Percentiles rank a stretch among this genome's conserved stretches.
Conservation (phyloP, 2,888 invertebrate species). For the Maniola hyperantus region DNA sequence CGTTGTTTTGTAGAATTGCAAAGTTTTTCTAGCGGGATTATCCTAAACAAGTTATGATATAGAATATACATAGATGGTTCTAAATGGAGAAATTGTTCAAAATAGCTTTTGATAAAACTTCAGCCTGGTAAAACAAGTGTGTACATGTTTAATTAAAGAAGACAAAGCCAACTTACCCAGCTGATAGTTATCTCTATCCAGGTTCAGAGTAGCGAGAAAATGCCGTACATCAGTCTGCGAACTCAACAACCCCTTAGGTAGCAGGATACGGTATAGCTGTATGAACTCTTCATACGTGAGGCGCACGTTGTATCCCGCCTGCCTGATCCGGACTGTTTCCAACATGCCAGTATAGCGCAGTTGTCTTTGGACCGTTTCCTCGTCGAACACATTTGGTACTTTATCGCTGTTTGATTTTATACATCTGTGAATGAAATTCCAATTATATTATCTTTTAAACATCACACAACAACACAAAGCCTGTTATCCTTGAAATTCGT, state of each 20-base stretch:
- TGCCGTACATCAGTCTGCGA: conserved; percentile 93
- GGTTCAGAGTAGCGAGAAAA: conserved; percentile 91
- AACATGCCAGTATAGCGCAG: conserved; percentile 98
- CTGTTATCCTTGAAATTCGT: too few relatives aligned
- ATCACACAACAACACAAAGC: too few relatives aligned
- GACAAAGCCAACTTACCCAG: conserved; percentile 77
- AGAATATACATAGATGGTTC: too few relatives aligned
- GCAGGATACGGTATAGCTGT: conserved; percentile 93
- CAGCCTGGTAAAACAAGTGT: too few relatives aligned
- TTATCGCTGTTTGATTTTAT: conserved; percentile 98
- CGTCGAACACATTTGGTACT: conserved; percentile 95
- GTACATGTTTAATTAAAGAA: background rate
- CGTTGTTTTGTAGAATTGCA: too few relatives aligned
- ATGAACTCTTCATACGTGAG: conserved; percentile 97
- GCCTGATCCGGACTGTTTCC: conserved; percentile 96
- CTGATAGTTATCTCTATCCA: conserved; percentile 96
- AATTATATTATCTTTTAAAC: background rate
- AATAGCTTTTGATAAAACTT: too few relatives aligned
- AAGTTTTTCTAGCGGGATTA: too few relatives aligned
- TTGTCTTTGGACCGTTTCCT: conserved; percentile 93
- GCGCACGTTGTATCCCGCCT: conserved; percentile 97
- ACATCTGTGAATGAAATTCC: conserved; percentile 84
- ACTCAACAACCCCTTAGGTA: conserved; percentile 93
- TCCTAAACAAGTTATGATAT: too few relatives aligned
- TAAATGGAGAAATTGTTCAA: too few relatives aligned